Conservation (phyloP, 2,797 vertebrate genomes). For the Hydrolagus colliei region DNA sequence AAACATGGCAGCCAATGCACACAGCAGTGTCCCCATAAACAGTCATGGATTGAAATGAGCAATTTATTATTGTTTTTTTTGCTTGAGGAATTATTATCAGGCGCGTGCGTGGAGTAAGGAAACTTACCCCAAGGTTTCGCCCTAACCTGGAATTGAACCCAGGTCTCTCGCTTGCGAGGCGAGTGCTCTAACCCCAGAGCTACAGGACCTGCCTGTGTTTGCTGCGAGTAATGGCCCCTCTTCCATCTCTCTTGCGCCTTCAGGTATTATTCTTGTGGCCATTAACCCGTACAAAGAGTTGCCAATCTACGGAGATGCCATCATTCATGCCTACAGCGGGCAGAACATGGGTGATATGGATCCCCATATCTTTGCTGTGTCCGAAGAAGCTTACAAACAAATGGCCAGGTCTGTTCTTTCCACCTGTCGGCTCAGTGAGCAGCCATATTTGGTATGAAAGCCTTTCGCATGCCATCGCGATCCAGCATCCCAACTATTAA, state of each 20-base stretch:
- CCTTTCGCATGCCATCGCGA: not conserved
- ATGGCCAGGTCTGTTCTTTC: slow-evolving; percentile 77
- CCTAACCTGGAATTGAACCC: no score
- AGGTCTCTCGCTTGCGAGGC: no score
- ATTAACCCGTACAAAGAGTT: slow-evolving; percentile 92
- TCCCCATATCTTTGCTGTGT: slow-evolving; percentile 95
- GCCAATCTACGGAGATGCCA: slow-evolving; percentile 86
- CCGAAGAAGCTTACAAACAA: slow-evolving; percentile 96
- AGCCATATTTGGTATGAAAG: not conserved
- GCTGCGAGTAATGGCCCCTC: not conserved
- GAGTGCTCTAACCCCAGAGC: no score
- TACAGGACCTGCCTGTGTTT: not conserved
- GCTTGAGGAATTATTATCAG: no score
- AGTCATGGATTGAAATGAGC: no score
- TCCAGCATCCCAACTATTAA: not conserved
- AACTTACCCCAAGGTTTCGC: no score
- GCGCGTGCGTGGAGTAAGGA: no score
- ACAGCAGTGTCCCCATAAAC: no score
- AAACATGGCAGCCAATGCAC: no score
- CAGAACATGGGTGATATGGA: slow-evolving; percentile 98
- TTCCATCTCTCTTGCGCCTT: not conserved
- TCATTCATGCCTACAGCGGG: slow-evolving; percentile 94
- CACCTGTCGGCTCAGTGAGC: not conserved
- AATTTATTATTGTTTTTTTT: no score
- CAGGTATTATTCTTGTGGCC: slow-evolving; percentile 93